These are phyloP conservation scores for Oreortyx pictus DNA, from an alignment of 2,797 vertebrate genomes.

Conservation along the genomic window DNA sequence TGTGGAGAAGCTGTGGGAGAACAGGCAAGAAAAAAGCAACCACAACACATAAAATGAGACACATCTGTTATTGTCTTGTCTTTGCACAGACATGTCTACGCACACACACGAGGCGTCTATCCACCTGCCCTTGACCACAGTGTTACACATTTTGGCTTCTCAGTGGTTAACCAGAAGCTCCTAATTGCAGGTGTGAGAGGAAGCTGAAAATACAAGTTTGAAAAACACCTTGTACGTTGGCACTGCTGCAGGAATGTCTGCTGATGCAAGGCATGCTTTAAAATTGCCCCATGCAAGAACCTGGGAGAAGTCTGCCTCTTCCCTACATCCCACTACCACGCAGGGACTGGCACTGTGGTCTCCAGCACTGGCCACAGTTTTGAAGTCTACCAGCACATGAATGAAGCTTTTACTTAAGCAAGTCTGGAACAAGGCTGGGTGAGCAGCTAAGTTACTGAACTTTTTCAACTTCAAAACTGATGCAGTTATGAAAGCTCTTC, in stretches of 20 bases:
- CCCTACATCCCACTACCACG: fast-evolving
- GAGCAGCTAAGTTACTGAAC: neutral
- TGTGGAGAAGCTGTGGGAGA: neutral
- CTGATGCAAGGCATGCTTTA: neutral
- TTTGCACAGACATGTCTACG: fast-evolving
- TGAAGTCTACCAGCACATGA: neutral
- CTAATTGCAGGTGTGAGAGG: neutral
- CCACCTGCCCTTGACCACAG: neutral
- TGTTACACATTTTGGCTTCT: neutral
- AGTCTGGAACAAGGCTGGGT: neutral
- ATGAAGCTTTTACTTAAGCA: neutral
- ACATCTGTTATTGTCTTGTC: neutral
- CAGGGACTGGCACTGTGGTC: neutral
- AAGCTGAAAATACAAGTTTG: neutral
- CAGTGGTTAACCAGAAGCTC: neutral
- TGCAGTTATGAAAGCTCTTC: neutral
- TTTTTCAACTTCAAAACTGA: neutral
- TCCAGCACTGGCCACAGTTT: neutral
- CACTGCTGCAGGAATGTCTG: neutral
- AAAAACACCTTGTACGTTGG: fast-evolving
- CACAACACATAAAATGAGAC: neutral
- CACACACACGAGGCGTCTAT: neutral
- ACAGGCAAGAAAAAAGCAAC: neutral
- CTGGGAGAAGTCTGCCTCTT: neutral
- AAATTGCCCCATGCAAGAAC: neutral